Percentiles rank a stretch among this genome's conserved stretches.
phyloP scores from a whole-genome alignment of 2,888 invertebrate genomes.

The Melangyna quadrimaculata region DNA sequence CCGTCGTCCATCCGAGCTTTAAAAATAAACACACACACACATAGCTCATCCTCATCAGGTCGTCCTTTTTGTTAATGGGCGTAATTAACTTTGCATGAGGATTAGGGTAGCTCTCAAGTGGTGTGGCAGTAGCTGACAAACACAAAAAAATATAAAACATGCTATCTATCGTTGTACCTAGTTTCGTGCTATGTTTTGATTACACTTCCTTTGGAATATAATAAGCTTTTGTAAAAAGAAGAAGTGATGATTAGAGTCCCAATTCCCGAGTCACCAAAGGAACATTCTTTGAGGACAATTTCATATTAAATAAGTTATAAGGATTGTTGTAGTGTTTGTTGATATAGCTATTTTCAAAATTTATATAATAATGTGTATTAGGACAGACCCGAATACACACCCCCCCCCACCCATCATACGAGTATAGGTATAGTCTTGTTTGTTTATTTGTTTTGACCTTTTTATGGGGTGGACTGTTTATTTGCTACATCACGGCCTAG shows the following conservation, averaged over 20 bases:
- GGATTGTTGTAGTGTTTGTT: constrained; percentile 27
- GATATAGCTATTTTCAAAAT: constrained; percentile 8
- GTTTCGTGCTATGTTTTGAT: constrained; percentile 51
- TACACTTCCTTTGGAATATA: constrained; percentile 51
- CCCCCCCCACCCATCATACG: background rate
- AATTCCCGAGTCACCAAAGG: background rate
- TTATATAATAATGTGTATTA: constrained; percentile 11
- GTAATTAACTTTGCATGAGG: constrained; percentile 71
- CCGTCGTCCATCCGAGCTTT: no score
- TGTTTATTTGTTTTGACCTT: constrained; percentile 40
- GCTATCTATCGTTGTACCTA: constrained; percentile 33
- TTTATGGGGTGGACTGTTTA: constrained; percentile 31
- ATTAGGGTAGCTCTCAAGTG: constrained; percentile 60
- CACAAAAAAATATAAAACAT: background rate
- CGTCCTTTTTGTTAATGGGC: constrained; percentile 60
- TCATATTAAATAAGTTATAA: constrained; percentile 67
- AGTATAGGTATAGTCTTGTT: constrained; percentile 2
- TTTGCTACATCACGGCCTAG: constrained; percentile 48
- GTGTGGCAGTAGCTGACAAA: constrained; percentile 27
- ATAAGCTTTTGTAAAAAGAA: constrained; percentile 52
- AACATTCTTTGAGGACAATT: constrained; percentile 55
- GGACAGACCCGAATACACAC: background rate
- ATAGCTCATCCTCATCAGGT: constrained; percentile 27
- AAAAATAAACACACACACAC: constrained; percentile 7
- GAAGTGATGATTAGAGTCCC: constrained; percentile 51